phyloP scores from a whole-genome alignment of 2,113 vertebrate species.

The Channa argus region DNA sequence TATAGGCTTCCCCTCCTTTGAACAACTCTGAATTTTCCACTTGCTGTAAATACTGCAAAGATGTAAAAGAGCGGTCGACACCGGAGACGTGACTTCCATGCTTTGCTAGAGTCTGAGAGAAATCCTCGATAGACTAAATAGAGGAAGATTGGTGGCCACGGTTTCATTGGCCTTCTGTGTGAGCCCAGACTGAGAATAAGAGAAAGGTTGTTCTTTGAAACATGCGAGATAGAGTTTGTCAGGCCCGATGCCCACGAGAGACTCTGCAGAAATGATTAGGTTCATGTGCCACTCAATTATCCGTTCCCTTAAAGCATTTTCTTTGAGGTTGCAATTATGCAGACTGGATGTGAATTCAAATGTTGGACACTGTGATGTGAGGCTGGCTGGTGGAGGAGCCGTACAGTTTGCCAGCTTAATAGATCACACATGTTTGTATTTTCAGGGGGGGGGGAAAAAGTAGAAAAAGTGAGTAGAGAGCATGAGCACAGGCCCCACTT shows the following conservation, averaged over 20 bases:
- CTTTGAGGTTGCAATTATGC: constrained; percentile 75
- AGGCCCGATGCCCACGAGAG: constrained; percentile 58
- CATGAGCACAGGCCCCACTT: constrained; percentile 31
- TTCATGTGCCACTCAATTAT: constrained; percentile 79
- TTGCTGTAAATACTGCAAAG: constrained; percentile 4
- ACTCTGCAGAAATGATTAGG: constrained; percentile 68
- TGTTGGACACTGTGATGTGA: constrained; percentile 58
- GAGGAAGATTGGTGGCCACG: constrained; percentile 36
- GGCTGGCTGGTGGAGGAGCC: constrained; percentile 63
- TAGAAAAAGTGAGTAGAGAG: constrained; percentile 9
- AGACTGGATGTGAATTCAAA: constrained; percentile 65
- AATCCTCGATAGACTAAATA: constrained; percentile 32
- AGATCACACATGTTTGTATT: constrained; percentile 70
- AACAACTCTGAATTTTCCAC: constrained; percentile 22
- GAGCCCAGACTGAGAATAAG: constrained; percentile 64
- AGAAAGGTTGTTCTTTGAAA: constrained; percentile 65
- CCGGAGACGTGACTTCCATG: background rate
- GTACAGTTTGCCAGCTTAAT: constrained; percentile 60
- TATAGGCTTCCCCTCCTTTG: constrained; percentile 1
- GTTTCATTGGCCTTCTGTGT: constrained; percentile 42
- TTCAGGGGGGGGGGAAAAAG: constrained; percentile 48
- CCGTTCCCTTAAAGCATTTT: constrained; percentile 68
- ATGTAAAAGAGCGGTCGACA: background rate
- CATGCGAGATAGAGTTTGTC: constrained; percentile 65
- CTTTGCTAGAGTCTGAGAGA: constrained; percentile 24